These are phyloP conservation scores for Sciurus vulgaris DNA, from an alignment of 2,797 vertebrate species.

Conservation along the genomic window DNA sequence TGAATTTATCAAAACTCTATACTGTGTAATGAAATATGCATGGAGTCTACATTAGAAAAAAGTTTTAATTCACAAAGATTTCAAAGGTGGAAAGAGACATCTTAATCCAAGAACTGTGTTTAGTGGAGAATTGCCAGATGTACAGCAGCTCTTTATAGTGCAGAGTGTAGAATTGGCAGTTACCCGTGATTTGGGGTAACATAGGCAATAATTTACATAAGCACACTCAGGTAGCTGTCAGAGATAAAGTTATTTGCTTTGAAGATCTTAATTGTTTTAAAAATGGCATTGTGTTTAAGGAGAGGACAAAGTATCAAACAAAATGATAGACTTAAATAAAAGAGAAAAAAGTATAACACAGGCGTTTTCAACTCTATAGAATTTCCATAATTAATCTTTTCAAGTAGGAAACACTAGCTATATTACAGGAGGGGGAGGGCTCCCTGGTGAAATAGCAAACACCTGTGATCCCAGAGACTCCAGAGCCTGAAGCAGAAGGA, in stretches of 20 bases:
- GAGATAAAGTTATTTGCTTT: conserved; percentile 7
- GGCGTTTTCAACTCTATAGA: neutral
- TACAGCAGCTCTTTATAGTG: neutral
- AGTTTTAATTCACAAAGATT: conserved; percentile 27
- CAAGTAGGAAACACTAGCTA: neutral
- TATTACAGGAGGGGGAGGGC: neutral
- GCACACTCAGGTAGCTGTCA: neutral
- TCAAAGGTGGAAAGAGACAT: neutral
- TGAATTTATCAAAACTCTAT: conserved; percentile 50
- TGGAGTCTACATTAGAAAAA: neutral
- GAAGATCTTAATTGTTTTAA: conserved; percentile 18
- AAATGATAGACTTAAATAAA: neutral
- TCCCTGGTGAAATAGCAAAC: too few relatives aligned
- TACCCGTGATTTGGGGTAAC: neutral
- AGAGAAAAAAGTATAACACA: neutral
- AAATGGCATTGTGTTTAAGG: neutral
- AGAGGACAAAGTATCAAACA: neutral
- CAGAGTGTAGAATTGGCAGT: neutral
- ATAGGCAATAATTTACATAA: neutral
- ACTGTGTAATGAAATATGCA: neutral
- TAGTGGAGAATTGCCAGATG: neutral
- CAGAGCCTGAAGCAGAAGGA: too few relatives aligned
- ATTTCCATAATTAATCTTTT: neutral
- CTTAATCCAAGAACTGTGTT: neutral
- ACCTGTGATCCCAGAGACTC: too few relatives aligned